phyloP scores from a whole-genome alignment of 2,113 vertebrate species.

The Psammodynastes pulverulentus region DNA sequence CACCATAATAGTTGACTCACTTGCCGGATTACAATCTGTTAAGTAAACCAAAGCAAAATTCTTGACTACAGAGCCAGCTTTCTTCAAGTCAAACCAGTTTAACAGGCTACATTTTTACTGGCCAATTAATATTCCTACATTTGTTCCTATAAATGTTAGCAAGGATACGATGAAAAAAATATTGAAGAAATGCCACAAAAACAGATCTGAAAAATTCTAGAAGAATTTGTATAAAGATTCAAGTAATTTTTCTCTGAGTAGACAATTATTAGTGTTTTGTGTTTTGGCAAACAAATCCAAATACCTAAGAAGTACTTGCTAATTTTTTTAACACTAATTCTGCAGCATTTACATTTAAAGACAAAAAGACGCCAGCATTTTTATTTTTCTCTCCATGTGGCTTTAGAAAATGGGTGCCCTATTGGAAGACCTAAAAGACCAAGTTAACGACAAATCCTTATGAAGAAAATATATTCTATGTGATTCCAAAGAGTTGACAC shows the following conservation, averaged over 20 bases:
- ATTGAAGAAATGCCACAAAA: neutral
- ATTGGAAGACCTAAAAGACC: neutral
- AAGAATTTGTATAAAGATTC: neutral
- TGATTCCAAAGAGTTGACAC: neutral
- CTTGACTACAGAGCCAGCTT: neutral
- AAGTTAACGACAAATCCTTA: neutral
- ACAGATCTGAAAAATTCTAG: neutral
- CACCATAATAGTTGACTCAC: neutral
- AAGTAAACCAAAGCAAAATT: neutral
- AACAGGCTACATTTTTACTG: neutral
- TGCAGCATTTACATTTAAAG: neutral
- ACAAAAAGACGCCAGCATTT: neutral
- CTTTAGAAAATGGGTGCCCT: neutral
- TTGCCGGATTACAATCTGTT: too few relatives aligned
- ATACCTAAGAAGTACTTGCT: neutral
- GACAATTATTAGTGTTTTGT: neutral
- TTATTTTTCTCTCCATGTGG: neutral
- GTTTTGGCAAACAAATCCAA: neutral
- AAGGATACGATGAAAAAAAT: neutral
- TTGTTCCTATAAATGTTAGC: neutral
- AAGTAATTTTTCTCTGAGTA: neutral
- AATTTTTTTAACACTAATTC: neutral
- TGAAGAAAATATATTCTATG: neutral
- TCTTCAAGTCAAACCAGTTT: neutral
- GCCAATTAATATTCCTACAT: neutral